Conservation (phyloP, 2,113 vertebrate genomes). For the Romanogobio albipinnatus region DNA sequence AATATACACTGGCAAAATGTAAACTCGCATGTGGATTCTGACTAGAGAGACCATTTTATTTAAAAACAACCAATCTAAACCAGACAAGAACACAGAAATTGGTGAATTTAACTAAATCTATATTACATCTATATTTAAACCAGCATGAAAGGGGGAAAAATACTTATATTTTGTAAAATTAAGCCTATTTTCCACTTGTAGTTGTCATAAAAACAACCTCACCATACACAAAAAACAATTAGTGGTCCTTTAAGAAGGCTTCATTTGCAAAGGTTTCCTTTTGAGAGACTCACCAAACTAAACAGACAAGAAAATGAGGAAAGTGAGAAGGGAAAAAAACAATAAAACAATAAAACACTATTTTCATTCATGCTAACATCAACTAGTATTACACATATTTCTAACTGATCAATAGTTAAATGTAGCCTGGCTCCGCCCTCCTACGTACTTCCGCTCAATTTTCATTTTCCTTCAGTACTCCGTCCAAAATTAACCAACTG, state of each 20-base stretch:
- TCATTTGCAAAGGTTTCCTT: not conserved
- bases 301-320: not conserved
- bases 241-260: not conserved
- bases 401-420: not conserved
- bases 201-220: not conserved
- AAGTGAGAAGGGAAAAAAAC: too few species aligned
- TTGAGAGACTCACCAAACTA: not conserved
- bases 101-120: not conserved
- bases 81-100: not conserved
- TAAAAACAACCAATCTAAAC: not conserved
- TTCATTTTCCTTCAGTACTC: too few species aligned
- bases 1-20: not conserved
- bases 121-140: conserved; percentile 3
- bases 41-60: not conserved
- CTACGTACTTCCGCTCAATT: too few species aligned
- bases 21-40: not conserved
- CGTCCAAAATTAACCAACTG: too few species aligned
- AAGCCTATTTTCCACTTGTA: not conserved
- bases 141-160: not conserved
- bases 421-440: too few species aligned
- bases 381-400: not conserved
- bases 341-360: too few species aligned
- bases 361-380: too few species aligned
- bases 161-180: not conserved
- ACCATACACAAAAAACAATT: not conserved